phyloP scores from a whole-genome alignment of 2,888 invertebrate species.

The Petrophora chlorosata region DNA sequence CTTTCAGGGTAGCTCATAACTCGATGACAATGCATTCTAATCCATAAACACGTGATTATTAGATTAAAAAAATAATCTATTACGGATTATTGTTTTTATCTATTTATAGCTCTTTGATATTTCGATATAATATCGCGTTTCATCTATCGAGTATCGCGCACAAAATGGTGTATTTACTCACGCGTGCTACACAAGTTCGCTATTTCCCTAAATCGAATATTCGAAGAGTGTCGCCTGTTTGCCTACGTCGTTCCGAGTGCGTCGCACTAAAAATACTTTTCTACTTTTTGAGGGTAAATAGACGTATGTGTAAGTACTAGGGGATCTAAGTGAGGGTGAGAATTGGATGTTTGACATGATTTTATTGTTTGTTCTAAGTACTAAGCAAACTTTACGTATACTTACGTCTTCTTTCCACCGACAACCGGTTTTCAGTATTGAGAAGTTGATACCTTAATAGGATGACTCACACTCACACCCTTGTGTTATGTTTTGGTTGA shows the following conservation, averaged over 20 bases:
- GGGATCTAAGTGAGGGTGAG: background rate
- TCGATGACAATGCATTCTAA: no score
- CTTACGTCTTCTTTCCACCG: no score
- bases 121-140: slow-evolving; percentile 10
- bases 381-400: background rate
- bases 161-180: slow-evolving; percentile 23
- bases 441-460: no score
- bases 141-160: slow-evolving; percentile 12
- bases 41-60: no score
- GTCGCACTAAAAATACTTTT: slow-evolving; percentile 25
- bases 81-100: no score
- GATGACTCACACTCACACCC: no score
- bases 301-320: background rate
- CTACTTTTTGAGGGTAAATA: slow-evolving; percentile 19
- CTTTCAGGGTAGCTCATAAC: no score
- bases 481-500: no score
- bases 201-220: slow-evolving; percentile 46
- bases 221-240: slow-evolving; percentile 39
- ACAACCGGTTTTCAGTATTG: no score
- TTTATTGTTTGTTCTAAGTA: background rate
- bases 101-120: no score
- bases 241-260: slow-evolving; percentile 36
- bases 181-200: slow-evolving; percentile 34
- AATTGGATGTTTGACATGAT: background rate
- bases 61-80: no score